phyloP scores from a whole-genome alignment of 2,797 vertebrate genomes.

The Malacoctenus gilli region DNA sequence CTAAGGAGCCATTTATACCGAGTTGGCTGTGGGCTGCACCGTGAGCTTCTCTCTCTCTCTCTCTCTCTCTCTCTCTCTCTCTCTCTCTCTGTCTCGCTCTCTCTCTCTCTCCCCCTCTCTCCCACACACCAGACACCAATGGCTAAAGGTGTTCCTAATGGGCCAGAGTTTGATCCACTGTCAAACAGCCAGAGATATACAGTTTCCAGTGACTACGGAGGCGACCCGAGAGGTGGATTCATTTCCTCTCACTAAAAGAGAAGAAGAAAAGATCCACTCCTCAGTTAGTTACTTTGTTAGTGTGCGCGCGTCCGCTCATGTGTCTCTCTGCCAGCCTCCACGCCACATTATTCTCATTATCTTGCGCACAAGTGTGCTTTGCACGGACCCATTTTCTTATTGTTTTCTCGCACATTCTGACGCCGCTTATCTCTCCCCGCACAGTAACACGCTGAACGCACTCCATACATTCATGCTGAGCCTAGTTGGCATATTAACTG shows the following conservation, averaged over 20 bases:
- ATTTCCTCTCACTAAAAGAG: conserved; percentile 35
- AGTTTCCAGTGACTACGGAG: conserved; percentile 50
- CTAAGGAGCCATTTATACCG: conserved; percentile 76
- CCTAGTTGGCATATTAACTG: conserved; percentile 21
- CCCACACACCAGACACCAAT: conserved; percentile 25
- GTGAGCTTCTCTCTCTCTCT: conserved; percentile 31
- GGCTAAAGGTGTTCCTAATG: conserved; percentile 63
- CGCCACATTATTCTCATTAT: conserved; percentile 28
- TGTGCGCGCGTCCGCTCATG: background rate
- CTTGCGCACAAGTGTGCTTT: conserved; percentile 7
- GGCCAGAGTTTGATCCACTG: conserved; percentile 63
- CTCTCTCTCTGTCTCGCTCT: conserved; percentile 6
- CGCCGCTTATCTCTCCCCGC: conserved; percentile 16
- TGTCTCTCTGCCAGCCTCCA: too few relatives aligned
- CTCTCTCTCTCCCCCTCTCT: conserved; percentile 2
- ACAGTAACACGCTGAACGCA: conserved; percentile 4
- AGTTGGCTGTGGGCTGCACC: conserved; percentile 64
- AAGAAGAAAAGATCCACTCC: conserved; percentile 45
- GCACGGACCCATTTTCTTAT: conserved; percentile 17
- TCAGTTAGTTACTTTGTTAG: too few relatives aligned
- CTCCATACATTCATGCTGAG: too few relatives aligned
- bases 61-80: conserved; percentile 6
- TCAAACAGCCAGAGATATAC: conserved; percentile 61
- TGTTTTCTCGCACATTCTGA: conserved; percentile 22
- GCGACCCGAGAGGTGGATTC: conserved; percentile 43